Evolutionary conservation across 23 tunicate species (phyloP).

Genomic region (Phallusia fumigata): DNA sequence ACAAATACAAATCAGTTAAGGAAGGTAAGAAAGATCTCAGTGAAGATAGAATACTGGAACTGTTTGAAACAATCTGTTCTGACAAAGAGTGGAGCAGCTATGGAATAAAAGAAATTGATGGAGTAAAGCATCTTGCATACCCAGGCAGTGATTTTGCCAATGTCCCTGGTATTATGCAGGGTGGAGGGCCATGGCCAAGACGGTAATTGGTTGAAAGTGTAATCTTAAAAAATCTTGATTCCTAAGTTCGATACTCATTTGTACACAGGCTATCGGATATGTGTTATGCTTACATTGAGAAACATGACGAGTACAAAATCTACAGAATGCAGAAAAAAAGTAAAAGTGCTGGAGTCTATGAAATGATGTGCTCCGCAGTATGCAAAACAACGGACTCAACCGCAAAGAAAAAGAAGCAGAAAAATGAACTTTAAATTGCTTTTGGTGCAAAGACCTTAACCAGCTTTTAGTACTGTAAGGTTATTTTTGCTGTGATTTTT

Average conservation of each 20-base stretch:
- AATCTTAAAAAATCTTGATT: not conserved
- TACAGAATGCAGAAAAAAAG: conserved; percentile 42
- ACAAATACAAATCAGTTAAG: conserved; percentile 45
- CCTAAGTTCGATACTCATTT: not conserved
- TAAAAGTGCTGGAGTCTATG: conserved; percentile 33
- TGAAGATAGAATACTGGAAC: conserved; percentile 55
- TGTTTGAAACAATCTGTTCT: conserved; percentile 74
- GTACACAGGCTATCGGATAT: conserved; percentile 60
- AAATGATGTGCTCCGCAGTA: conserved; percentile 38
- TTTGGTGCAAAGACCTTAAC: no score
- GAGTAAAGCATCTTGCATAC: conserved; percentile 54
- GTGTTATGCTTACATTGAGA: conserved; percentile 64
- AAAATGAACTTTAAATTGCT: conserved; percentile 25
- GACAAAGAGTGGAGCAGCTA: conserved; percentile 63
- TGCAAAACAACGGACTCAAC: conserved; percentile 17
- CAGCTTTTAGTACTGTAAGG: no score
- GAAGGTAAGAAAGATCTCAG: conserved; percentile 60
- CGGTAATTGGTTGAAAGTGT: conserved; percentile 25
- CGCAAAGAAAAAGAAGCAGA: conserved; percentile 20
- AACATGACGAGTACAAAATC: conserved; percentile 66
- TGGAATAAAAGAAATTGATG: conserved; percentile 84
- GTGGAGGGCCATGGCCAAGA: conserved; percentile 87
- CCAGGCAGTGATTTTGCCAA: conserved; percentile 65
- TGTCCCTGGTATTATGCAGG: conserved; percentile 78
- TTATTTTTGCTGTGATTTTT: no score